These are phyloP conservation scores for Thereva nobilitata DNA, from an alignment of 2,888 invertebrate genomes.

Conservation along the genomic window DNA sequence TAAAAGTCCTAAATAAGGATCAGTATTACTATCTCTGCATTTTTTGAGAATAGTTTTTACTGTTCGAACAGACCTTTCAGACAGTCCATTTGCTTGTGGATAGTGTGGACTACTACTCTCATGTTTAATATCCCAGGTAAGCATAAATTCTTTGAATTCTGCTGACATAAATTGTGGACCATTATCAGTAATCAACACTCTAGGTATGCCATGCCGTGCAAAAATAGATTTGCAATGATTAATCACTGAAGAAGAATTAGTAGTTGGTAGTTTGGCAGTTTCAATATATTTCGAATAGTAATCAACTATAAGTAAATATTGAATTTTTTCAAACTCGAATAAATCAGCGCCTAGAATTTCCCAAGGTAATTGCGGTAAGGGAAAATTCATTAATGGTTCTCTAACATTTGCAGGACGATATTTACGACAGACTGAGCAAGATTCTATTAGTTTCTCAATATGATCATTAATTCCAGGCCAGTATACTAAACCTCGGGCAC, in stretches of 20 bases:
- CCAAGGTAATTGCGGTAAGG: constrained; percentile 18
- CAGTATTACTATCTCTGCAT: constrained; percentile 11
- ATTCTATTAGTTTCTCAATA: constrained; percentile 6
- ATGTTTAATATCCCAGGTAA: not conserved
- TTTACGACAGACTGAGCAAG: constrained; percentile 17
- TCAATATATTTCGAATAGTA: constrained; percentile 35
- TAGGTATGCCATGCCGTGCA: constrained; percentile 17
- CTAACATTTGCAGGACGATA: not conserved
- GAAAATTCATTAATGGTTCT: constrained; percentile 9
- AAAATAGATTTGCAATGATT: constrained; percentile 16
- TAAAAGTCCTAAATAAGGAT: constrained; percentile 40
- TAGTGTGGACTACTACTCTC: constrained; percentile 2
- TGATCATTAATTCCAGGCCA: constrained; percentile 31
- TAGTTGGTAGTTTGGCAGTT: constrained; percentile 7
- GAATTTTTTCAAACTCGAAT: constrained; percentile 7
- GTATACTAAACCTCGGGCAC: constrained; percentile 28
- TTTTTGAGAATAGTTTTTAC: not conserved
- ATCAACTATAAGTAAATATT: constrained; percentile 21
- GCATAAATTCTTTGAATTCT: constrained; percentile 3
- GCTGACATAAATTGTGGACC: constrained; percentile 22
- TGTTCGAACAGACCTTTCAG: not conserved
- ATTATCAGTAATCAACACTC: constrained; percentile 9
- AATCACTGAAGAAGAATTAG: not conserved
- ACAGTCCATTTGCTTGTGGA: constrained; percentile 3
- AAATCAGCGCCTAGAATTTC: constrained; percentile 24